Evolutionary conservation across 2,888 invertebrate genomes (phyloP).

Genomic region (Erebia ligea): DNA sequence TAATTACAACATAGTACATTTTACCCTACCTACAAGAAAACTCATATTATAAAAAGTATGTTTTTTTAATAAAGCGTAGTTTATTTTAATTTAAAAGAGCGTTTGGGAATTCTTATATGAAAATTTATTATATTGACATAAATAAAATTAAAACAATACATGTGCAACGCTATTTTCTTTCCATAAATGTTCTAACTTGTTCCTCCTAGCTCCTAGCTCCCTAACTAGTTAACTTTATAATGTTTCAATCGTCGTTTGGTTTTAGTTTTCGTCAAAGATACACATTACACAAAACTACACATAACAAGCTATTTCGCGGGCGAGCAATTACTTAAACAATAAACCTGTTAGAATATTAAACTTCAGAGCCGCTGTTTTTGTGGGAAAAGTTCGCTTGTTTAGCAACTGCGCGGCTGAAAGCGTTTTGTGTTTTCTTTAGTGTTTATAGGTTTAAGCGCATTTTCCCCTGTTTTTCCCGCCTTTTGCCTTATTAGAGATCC

Average conservation of each 20-base stretch:
- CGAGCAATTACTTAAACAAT: constrained; percentile 75
- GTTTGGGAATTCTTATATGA: too few species aligned
- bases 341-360: constrained; percentile 70
- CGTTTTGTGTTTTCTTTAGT: constrained; percentile 63
- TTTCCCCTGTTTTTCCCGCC: constrained; percentile 41
- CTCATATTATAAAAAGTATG: too few species aligned
- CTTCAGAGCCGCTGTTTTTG: constrained; percentile 65
- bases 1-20: too few species aligned
- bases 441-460: constrained; percentile 52
- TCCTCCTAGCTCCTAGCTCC: too few species aligned
- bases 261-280: constrained; percentile 43
- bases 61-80: too few species aligned
- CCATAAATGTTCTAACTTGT: too few species aligned
- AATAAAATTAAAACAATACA: too few species aligned
- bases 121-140: too few species aligned
- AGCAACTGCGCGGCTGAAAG: constrained; percentile 65
- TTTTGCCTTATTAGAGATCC: constrained; percentile 22
- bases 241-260: not conserved
- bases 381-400: constrained; percentile 77
- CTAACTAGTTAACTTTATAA: too few species aligned
- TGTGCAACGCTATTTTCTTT: too few species aligned
- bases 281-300: constrained; percentile 53
- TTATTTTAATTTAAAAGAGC: too few species aligned
- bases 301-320: constrained; percentile 68
- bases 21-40: too few species aligned